Evolutionary conservation across 2,113 vertebrate species (phyloP).

Genomic region (Galbula dea): DNA sequence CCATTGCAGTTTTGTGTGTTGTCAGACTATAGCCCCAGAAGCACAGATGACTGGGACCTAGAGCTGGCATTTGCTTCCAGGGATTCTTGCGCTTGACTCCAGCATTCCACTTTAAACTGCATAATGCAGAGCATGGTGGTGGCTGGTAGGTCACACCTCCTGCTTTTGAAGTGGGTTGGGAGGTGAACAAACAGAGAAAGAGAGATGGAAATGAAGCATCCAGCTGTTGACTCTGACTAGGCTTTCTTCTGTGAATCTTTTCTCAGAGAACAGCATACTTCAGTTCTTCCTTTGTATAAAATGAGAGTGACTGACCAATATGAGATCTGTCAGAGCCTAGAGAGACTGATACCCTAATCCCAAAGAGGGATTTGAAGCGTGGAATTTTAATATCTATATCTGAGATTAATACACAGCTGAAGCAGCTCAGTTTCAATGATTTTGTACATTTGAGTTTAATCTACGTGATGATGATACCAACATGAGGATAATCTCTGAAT

Average conservation of each 20-base stretch:
- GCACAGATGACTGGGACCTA: background rate
- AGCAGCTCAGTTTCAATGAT: background rate
- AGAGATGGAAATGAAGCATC: background rate
- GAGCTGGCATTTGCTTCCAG: background rate
- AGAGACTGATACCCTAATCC: fast-evolving
- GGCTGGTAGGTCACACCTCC: background rate
- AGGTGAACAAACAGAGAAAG: background rate
- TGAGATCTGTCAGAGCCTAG: background rate
- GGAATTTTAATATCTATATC: background rate
- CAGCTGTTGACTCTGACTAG: background rate
- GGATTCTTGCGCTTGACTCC: background rate
- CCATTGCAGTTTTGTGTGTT: background rate
- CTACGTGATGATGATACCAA: background rate
- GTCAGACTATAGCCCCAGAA: background rate
- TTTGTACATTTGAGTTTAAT: background rate
- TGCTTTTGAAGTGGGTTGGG: background rate
- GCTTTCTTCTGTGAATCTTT: background rate
- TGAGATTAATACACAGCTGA: background rate
- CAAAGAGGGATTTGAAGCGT: background rate
- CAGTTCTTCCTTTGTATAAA: background rate
- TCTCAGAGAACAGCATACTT: background rate
- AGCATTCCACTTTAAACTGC: background rate
- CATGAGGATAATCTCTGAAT: background rate
- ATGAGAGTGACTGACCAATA: background rate
- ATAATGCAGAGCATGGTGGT: fast-evolving